Evolutionary conservation across 2,113 vertebrate genomes (phyloP).

Genomic region (Entelurus aequoreus): DNA sequence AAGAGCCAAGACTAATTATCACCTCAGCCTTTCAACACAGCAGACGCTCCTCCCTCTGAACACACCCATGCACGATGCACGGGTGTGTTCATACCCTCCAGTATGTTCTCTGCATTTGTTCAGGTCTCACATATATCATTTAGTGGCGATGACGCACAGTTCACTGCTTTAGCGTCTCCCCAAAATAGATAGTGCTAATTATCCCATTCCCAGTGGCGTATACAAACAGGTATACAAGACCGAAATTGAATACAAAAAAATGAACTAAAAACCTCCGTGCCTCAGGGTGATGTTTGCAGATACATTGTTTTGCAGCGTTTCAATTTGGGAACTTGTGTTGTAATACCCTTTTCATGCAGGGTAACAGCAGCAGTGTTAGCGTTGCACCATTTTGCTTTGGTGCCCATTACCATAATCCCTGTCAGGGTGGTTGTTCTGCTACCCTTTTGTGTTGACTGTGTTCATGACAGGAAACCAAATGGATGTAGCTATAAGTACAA

Average conservation of each 20-base stretch:
- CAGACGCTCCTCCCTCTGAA: conserved; percentile 33
- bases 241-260: conserved; percentile 14
- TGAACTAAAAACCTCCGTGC: conserved; percentile 9
- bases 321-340: conserved; percentile 6
- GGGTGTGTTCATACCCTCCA: conserved; percentile 31
- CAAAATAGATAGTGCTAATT: conserved; percentile 58
- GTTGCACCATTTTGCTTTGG: conserved; percentile 39
- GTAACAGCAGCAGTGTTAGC: conserved; percentile 11
- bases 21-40: conserved; percentile 62
- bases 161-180: conserved; percentile 34
- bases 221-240: conserved; percentile 38
- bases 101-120: conserved; percentile 46
- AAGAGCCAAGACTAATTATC: conserved; percentile 72
- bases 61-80: neutral
- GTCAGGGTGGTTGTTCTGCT: conserved; percentile 43
- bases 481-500: conserved; percentile 49
- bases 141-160: conserved; percentile 39
- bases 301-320: conserved; percentile 15
- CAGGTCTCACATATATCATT: conserved; percentile 46
- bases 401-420: conserved; percentile 59
- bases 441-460: conserved; percentile 49
- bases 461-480: conserved; percentile 58
- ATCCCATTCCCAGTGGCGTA: conserved; percentile 42
- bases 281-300: conserved; percentile 33
- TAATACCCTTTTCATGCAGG: conserved; percentile 16